Base-by-base conservation (phyloP, 2,113 vertebrate genomes). In the Tonatia bakeri region DNA sequence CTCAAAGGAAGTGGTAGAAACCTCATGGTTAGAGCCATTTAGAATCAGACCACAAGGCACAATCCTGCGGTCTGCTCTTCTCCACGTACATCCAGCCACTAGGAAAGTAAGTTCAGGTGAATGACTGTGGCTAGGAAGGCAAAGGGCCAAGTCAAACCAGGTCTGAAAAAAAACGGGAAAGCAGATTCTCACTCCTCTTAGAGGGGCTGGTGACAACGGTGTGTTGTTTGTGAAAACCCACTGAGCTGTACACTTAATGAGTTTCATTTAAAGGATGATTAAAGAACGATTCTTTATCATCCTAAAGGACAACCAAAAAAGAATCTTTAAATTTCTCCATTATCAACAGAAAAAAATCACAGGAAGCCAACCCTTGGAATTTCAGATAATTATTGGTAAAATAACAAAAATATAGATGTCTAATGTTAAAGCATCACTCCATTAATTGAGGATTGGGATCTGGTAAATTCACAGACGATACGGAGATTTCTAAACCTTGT, bases 11-110 rank as follows among this genome's bases (percentile, higher is more conserved):
- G 76, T 85, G 80, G 85, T 86, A 16, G 16, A 90, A 94, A 80
- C 6, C 38, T 52, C 94, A n/a, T 0, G 33, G 91, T 70, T 72
- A 24, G 0, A 73, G 28, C 20, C 50, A 70, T 4, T 97, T 54
- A 59, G 50, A 83, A 85, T n/a, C 26, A 83, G 81, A 94, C 87
- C 89, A 67, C 89, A 96, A 89, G 90, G 85, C 43, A 75, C 87
- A 73, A 93, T 84, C 75, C 83, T 92, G 94, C 54, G 84, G 87
- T 83, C 94, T 93, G 19, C 54, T 90, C n/a, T 85, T 87, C 65
- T 50, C 81, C 81, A 96, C 5, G 1, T 90, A 85, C 36, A n/a
- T 43, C 26, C 56, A 77, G 70, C 95, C 73, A 47, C 61, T 50
- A 36, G 1, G 33, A 95, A 87, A 90, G 80, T 20, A 90, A 89